Evolutionary conservation across 2,797 vertebrate species (phyloP).

Genomic region (Lemur catta): DNA sequence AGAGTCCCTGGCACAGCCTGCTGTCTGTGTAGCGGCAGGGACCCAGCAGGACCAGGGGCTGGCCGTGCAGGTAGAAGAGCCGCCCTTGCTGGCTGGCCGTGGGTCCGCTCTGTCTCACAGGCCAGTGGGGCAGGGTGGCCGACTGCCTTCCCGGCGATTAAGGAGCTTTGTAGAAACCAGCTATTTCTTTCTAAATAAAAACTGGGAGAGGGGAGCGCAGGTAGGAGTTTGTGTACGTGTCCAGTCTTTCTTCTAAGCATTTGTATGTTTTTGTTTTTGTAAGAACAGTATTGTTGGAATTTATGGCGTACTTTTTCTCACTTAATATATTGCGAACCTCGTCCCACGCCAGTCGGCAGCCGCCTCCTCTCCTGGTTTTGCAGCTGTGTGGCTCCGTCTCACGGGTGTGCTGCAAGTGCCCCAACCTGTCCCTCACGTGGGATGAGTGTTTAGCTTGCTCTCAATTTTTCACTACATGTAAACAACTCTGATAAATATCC

Average conservation of each 20-base stretch:
- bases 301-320: too few species aligned
- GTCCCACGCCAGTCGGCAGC: not conserved
- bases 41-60: not conserved
- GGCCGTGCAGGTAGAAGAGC: not conserved
- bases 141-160: not conserved
- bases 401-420: not conserved
- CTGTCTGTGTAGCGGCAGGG: not conserved
- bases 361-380: not conserved
- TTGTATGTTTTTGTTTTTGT: not conserved
- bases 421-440: accelerated
- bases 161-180: not conserved
- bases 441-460: not conserved
- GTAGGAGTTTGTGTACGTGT: not conserved
- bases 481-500: not conserved
- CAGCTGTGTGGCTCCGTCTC: accelerated
- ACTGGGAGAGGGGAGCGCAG: not conserved
- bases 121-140: not conserved
- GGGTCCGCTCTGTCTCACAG: not conserved
- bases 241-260: not conserved
- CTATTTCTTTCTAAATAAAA: not conserved
- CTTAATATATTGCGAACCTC: not conserved
- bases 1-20: not conserved
- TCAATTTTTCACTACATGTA: not conserved
- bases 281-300: not conserved
- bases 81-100: accelerated